A percentile compares a stretch with the other conserved stretches of the same genome.
phyloP scores from a whole-genome alignment of 2,888 invertebrate species.

The Hyles lineata region DNA sequence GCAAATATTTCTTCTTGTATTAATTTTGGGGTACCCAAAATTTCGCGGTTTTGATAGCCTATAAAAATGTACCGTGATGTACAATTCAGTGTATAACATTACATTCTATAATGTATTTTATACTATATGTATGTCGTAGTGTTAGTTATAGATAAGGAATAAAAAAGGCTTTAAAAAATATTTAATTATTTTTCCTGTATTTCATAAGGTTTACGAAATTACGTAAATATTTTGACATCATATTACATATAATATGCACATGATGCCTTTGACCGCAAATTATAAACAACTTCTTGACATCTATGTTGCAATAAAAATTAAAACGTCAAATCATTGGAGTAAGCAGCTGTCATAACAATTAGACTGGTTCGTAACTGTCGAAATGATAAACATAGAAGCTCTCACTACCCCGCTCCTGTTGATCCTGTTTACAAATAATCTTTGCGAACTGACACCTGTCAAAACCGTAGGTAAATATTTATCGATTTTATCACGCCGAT shows the following conservation, averaged over 20 bases:
- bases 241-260: neutral
- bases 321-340: neutral
- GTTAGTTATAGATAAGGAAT: too few relatives aligned
- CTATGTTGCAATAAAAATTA: conserved; percentile 21
- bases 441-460: conserved; percentile 14
- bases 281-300: conserved; percentile 1
- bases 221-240: neutral
- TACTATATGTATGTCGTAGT: too few relatives aligned
- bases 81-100: too few relatives aligned
- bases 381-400: conserved; percentile 1
- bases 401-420: conserved; percentile 5
- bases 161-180: too few relatives aligned
- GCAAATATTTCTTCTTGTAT: too few relatives aligned
- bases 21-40: too few relatives aligned
- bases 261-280: neutral
- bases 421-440: conserved; percentile 34
- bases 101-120: too few relatives aligned
- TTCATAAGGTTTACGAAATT: neutral
- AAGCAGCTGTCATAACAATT: conserved; percentile 11
- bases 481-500: conserved; percentile 39
- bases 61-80: too few relatives aligned
- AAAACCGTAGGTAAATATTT: conserved; percentile 26
- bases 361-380: neutral
- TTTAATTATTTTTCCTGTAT: neutral
- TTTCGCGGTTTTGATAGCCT: too few relatives aligned